Evolutionary conservation across 2,797 vertebrate genomes (phyloP).

Genomic region (Oophaga sylvatica): DNA sequence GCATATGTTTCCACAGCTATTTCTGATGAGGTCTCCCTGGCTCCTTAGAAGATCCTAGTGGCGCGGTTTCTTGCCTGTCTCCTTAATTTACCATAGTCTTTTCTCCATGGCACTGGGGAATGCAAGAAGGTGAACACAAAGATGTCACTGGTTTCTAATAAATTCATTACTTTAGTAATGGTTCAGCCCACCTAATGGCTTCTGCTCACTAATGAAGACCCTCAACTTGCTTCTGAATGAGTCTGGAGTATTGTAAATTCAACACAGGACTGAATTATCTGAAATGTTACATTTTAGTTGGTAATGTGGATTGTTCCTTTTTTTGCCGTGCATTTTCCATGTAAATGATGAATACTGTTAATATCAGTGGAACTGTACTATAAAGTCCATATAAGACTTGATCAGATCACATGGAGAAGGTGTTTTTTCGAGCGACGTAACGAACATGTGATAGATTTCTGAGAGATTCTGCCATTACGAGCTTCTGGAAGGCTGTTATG

Average conservation of each 20-base stretch:
- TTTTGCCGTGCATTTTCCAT: not conserved
- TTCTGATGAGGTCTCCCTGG: not conserved
- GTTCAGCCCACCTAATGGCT: not conserved
- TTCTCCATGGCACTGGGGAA: not conserved
- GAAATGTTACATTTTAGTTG: not conserved
- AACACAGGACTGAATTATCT: not conserved
- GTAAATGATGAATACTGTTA: not conserved
- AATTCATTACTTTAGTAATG: not conserved
- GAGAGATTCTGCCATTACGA: not conserved
- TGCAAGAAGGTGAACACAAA: not conserved
- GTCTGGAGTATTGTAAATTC: not conserved
- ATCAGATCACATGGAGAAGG: not conserved
- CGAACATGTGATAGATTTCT: constrained; percentile 10
- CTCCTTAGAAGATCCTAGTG: not conserved
- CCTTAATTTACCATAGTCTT: not conserved
- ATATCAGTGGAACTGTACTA: not conserved
- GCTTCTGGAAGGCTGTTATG: not conserved
- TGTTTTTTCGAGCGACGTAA: constrained; percentile 19
- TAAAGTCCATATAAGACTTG: not conserved
- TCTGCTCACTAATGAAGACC: not conserved
- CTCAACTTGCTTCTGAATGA: not conserved
- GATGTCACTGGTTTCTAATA: not conserved
- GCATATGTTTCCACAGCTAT: not conserved
- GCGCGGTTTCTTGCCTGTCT: not conserved
- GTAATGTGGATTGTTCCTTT: not conserved